Percentiles rank a stretch among this genome's conserved stretches.
Evolutionary conservation across 2,113 vertebrate species (phyloP).

Genomic region (Sinocyclocheilus grahami): DNA sequence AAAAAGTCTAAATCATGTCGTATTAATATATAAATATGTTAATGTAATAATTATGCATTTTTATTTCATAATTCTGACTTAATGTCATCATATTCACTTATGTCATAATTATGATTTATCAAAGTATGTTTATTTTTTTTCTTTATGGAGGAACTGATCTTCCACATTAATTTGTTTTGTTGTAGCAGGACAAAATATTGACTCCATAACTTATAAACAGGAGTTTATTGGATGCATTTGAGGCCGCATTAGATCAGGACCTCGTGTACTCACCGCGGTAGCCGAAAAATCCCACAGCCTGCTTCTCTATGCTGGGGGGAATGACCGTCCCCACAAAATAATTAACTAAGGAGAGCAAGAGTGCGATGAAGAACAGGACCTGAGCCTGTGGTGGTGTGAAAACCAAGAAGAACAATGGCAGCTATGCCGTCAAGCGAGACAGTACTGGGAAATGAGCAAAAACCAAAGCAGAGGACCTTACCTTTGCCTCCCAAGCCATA

Average conservation of each 20-base stretch:
- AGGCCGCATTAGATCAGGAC: background rate
- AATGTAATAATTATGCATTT: too few species aligned
- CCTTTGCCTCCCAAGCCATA: constrained; percentile 78
- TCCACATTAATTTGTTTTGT: too few species aligned
- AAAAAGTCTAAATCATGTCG: too few species aligned
- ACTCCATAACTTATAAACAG: too few species aligned
- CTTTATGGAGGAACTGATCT: too few species aligned
- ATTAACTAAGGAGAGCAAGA: constrained; percentile 74
- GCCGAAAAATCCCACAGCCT: constrained; percentile 73
- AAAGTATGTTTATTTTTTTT: too few species aligned
- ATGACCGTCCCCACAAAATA: constrained; percentile 74
- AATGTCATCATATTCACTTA: too few species aligned
- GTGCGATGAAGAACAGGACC: constrained; percentile 73
- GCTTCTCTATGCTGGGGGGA: constrained; percentile 59
- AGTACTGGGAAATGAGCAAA: background rate
- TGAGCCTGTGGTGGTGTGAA: constrained; percentile 66
- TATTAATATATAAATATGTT: too few species aligned
- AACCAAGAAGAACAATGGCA: background rate
- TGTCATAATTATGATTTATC: too few species aligned
- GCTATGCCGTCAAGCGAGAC: background rate
- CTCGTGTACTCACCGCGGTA: constrained; percentile 64
- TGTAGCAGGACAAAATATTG: too few species aligned
- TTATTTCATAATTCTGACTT: too few species aligned
- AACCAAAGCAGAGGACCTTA: constrained; percentile 3
- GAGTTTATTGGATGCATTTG: background rate